phyloP scores from a whole-genome alignment of 2,888 invertebrate species.

The Catocala fraxini region DNA sequence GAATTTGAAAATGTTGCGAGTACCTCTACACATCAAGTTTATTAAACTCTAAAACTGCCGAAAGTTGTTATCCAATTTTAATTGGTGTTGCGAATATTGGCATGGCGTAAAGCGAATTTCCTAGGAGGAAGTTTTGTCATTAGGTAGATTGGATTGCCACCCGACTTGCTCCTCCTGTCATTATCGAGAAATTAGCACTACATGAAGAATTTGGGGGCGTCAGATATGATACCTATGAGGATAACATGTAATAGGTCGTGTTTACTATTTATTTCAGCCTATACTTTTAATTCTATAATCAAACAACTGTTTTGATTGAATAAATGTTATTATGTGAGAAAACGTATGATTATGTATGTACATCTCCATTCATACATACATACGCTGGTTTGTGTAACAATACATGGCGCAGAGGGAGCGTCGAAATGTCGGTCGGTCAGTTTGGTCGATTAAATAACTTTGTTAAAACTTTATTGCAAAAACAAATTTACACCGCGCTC shows the following conservation, averaged over 20 bases:
- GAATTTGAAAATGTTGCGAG: slow-evolving; percentile 4
- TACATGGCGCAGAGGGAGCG: slow-evolving; percentile 2
- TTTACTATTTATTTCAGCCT: neutral
- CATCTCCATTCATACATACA: slow-evolving; percentile 10
- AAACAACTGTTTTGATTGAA: slow-evolving; percentile 11
- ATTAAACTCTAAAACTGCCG: slow-evolving; percentile 32
- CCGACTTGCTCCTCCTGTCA: slow-evolving; percentile 42
- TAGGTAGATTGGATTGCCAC: slow-evolving; percentile 48
- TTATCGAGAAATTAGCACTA: slow-evolving; percentile 34
- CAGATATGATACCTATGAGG: slow-evolving; percentile 14
- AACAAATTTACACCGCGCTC: slow-evolving; percentile 9
- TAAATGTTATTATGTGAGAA: slow-evolving; percentile 14
- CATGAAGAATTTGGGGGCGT: slow-evolving; percentile 35
- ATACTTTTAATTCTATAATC: neutral
- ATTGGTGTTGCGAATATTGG: slow-evolving; percentile 43
- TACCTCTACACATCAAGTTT: slow-evolving; percentile 18
- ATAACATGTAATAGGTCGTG: neutral
- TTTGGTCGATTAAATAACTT: slow-evolving; percentile 31
- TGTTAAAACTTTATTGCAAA: slow-evolving; percentile 13
- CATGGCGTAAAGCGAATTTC: slow-evolving; percentile 34
- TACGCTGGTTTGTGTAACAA: slow-evolving; percentile 19
- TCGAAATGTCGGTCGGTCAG: slow-evolving; percentile 10
- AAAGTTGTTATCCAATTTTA: slow-evolving; percentile 44
- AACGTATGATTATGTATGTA: slow-evolving; percentile 10
- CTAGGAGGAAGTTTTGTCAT: slow-evolving; percentile 51